Conservation (phyloP, 2,113 vertebrate genomes). For the Corydoras sp. region DNA sequence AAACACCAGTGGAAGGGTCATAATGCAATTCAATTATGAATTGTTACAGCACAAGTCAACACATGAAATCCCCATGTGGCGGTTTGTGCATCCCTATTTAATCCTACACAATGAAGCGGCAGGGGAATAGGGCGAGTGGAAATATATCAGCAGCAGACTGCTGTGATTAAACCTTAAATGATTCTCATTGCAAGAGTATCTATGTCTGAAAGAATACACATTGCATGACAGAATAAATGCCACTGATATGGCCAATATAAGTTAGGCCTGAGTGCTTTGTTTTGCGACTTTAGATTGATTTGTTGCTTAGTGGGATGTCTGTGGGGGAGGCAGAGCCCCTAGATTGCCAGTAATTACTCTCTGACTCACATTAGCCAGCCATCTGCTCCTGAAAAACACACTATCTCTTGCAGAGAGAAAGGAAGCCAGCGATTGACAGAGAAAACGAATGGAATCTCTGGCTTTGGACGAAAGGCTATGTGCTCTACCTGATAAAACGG, state of each 20-base stretch:
- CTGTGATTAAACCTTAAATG: background rate
- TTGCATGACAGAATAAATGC: background rate
- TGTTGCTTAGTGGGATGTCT: constrained; percentile 12
- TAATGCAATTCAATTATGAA: background rate
- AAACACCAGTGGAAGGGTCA: background rate
- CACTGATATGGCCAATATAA: background rate
- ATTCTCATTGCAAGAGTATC: background rate
- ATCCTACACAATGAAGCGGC: constrained; percentile 3
- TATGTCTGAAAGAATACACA: background rate
- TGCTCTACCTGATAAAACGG: too few relatives aligned
- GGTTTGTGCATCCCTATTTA: background rate
- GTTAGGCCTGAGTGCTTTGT: constrained; percentile 13
- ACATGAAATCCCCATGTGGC: background rate
- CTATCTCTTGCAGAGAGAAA: constrained; percentile 14
- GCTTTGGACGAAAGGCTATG: too few relatives aligned
- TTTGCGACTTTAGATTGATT: background rate
- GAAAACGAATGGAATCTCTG: background rate
- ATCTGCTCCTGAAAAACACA: constrained; percentile 34
- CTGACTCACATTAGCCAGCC: constrained; percentile 34
- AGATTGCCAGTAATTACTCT: constrained; percentile 35
- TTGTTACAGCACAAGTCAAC: constrained; percentile 13
- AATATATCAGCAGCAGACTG: background rate
- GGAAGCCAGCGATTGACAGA: constrained; percentile 5
- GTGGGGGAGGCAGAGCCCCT: constrained; percentile 23
- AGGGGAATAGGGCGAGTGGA: background rate